A percentile compares a stretch with the other conserved stretches of the same genome.
Conservation (phyloP, 2,888 invertebrate genomes). For the Dryococelus australis region DNA sequence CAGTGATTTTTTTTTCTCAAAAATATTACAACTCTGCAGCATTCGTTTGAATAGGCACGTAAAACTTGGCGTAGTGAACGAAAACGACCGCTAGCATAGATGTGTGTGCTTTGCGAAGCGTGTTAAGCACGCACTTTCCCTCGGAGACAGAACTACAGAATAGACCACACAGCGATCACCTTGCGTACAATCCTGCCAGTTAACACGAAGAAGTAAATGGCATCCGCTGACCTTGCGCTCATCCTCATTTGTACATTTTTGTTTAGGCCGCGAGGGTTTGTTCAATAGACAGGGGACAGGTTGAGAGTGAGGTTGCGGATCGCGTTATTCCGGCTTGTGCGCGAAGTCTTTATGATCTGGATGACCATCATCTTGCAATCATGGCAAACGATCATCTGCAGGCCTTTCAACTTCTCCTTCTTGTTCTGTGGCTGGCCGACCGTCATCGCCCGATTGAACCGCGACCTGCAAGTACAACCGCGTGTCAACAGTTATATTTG, state of each 20-base stretch:
- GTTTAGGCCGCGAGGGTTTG: neutral
- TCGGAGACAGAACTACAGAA: neutral
- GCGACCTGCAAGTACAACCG: conserved; percentile 59
- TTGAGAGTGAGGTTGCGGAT: conserved; percentile 83
- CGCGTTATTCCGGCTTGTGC: conserved; percentile 82
- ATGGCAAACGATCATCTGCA: conserved; percentile 90
- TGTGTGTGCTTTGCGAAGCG: no score
- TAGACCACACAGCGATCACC: neutral
- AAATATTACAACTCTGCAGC: no score
- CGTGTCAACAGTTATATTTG: no score
- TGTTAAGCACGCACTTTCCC: neutral
- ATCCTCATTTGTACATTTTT: neutral
- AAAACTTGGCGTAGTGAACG: no score
- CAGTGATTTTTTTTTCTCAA: no score
- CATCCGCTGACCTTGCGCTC: no score
- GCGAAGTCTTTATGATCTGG: conserved; percentile 90
- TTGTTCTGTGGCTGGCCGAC: conserved; percentile 57
- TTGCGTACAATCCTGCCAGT: no score
- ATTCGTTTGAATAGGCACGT: no score
- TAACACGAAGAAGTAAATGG: no score
- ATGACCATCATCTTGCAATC: conserved; percentile 95
- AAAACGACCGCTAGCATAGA: no score
- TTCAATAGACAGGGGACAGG: conserved; percentile 77
- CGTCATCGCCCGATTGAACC: conserved; percentile 69
- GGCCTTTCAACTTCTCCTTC: conserved; percentile 59